Conservation (phyloP, 2,113 vertebrate genomes). For the Campylomormyrus numenius region DNA sequence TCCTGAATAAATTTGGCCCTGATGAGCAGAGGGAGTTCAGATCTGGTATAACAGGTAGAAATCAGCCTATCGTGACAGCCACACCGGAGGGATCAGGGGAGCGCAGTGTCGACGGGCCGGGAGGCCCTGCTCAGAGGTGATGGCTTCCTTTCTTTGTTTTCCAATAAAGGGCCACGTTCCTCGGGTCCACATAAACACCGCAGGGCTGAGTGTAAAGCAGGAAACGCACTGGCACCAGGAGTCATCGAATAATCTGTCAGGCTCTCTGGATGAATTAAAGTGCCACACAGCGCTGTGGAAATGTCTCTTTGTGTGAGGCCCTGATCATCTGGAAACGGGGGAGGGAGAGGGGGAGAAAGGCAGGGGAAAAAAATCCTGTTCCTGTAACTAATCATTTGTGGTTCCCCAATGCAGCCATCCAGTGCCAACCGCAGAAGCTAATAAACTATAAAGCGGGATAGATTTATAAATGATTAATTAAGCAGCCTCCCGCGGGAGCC, state of each 20-base stretch:
- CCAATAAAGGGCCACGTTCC: slow-evolving; percentile 25
- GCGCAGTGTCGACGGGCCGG: slow-evolving; percentile 28
- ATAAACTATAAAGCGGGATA: slow-evolving; percentile 72
- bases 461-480: slow-evolving; percentile 80
- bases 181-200: slow-evolving; percentile 28
- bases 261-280: slow-evolving; percentile 60
- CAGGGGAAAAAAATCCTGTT: slow-evolving; percentile 52
- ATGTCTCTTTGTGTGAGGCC: slow-evolving; percentile 61
- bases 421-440: slow-evolving; percentile 67
- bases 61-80: slow-evolving; percentile 28
- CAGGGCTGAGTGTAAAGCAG: slow-evolving; percentile 33
- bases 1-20: slow-evolving; percentile 33
- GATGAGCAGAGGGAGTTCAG: slow-evolving; percentile 30
- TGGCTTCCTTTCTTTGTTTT: slow-evolving; percentile 45
- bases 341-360: slow-evolving; percentile 30
- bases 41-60: slow-evolving; percentile 32
- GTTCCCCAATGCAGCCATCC: slow-evolving; percentile 69
- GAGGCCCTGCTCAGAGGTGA: slow-evolving; percentile 36
- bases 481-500: slow-evolving; percentile 57
- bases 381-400: slow-evolving; percentile 72
- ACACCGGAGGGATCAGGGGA: background rate
- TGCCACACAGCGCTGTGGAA: slow-evolving; percentile 48
- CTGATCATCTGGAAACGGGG: slow-evolving; percentile 64
- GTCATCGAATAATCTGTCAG: slow-evolving; percentile 55
- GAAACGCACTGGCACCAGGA: slow-evolving; percentile 20